Evolutionary conservation across 2,888 invertebrate species (phyloP), one percentile per base, ranked within the genome.

Genomic region (Embidobia sp.): DNA sequence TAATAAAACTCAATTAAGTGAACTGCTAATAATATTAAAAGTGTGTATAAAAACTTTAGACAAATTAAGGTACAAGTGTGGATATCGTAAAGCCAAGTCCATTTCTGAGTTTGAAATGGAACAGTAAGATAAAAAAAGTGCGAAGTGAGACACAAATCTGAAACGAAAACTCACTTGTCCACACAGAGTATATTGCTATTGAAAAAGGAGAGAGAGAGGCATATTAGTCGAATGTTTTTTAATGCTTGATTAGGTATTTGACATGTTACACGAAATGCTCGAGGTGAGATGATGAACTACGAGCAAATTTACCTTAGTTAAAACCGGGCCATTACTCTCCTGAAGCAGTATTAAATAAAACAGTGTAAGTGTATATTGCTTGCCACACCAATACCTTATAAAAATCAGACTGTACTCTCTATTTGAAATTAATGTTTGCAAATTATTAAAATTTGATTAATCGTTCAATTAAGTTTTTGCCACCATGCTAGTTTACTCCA

Each of bases 141-240:
- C 26, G 11, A 44, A 15, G 18, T 42, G 22, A 40, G 18, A 33
- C 1, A 26, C 5, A 15, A 57, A 31, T 13, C 33, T 79, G 61
- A 80, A 8, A 33, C 49, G 10, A 31, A 8, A 89, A 73, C 89
- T 90, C 88, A 90, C 90, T 90, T 90, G 89, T 84, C 90, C 90
- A 83, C 89, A 90, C 51, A 90, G 84, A 75, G 90, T 90, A 84
- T 85, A 86, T 90, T 90, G 90, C 90, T 90, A 85, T 70, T 74
- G 76, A 31, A 13, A 57, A 35, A 64, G 81, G 78, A 84, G 75
- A 84, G 33, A 80, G 49, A 69, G 57, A 70, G 51, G 67, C 59
- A 53, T 64, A 79, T 81, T 79, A 80, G 48, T 81, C 33, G 61
- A 11, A 48, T 18, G 22, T 55, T 44, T 18, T 16, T 8, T 7